These are phyloP conservation scores for Pseudanteris insignis DNA, from an alignment of 2,888 invertebrate species.

Conservation along the genomic window DNA sequence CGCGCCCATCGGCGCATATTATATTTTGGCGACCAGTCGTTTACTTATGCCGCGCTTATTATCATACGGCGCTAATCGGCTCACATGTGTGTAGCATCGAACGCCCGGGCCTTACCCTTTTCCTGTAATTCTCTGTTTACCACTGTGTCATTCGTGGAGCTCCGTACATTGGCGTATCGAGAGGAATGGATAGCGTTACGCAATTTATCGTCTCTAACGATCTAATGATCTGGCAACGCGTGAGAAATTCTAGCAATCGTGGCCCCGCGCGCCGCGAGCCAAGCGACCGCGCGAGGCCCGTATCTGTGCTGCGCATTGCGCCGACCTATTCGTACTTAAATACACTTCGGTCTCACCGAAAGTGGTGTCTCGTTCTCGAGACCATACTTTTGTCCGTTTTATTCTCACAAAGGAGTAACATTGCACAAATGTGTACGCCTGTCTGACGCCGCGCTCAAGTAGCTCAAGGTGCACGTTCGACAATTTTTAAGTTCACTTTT, in stretches of 20 bases:
- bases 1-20: slow-evolving; percentile 20
- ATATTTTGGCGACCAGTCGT: slow-evolving; percentile 38
- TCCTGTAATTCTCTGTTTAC: slow-evolving; percentile 41
- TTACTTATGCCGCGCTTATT: slow-evolving; percentile 42
- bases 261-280: slow-evolving; percentile 1
- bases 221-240: slow-evolving; percentile 43
- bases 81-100: slow-evolving; percentile 41
- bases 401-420: slow-evolving; percentile 25
- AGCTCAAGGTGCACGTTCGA: not conserved
- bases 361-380: slow-evolving; percentile 25
- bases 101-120: slow-evolving; percentile 43
- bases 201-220: slow-evolving; percentile 45
- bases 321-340: no score
- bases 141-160: slow-evolving; percentile 41
- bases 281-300: no score
- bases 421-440: no score
- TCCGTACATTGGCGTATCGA: slow-evolving; percentile 36
- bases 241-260: slow-evolving; percentile 39
- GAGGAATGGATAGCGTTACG: slow-evolving; percentile 43
- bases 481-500: not conserved
- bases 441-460: not conserved
- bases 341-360: slow-evolving; percentile 28
- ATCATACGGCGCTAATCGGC: slow-evolving; percentile 42
- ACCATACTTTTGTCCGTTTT: slow-evolving; percentile 22
- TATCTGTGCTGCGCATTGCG: no score